Evolutionary conservation across 2,888 invertebrate genomes (phyloP).

Genomic region (Trissoscelio sp.): DNA sequence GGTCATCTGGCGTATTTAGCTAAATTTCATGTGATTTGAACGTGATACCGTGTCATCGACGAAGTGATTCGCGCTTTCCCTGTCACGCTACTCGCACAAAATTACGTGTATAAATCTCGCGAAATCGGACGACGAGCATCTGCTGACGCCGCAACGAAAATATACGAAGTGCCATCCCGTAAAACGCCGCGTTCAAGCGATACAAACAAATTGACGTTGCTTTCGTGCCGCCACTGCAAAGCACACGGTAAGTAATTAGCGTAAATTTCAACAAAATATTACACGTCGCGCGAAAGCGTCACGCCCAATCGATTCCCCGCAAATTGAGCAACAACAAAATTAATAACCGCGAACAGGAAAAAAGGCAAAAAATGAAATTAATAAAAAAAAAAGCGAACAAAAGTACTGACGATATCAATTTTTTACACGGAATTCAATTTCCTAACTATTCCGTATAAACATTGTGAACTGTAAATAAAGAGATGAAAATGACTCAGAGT

Average conservation of each 20-base stretch:
- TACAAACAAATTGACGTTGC: constrained; percentile 56
- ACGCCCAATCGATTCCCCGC: constrained; percentile 15
- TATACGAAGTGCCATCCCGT: constrained; percentile 42
- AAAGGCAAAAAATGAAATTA: neutral
- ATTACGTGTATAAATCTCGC: constrained; percentile 62
- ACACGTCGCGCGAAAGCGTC: constrained; percentile 1
- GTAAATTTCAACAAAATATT: constrained; percentile 43
- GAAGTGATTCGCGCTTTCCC: constrained; percentile 40
- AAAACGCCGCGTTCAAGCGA: constrained; percentile 32
- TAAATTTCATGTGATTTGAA: constrained; percentile 52
- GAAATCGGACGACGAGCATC: constrained; percentile 59
- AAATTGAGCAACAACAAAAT: constrained; percentile 8
- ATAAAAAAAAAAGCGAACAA: neutral
- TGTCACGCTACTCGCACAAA: constrained; percentile 36
- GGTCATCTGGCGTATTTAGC: too few species aligned
- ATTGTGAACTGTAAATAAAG: constrained; percentile 17
- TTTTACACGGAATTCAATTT: too few species aligned
- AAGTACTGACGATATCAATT: too few species aligned
- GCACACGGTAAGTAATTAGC: constrained; percentile 58
- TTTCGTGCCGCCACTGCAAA: constrained; percentile 32
- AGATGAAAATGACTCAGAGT: neutral
- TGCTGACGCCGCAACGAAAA: constrained; percentile 57
- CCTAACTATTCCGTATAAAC: too few species aligned
- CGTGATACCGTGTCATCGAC: constrained; percentile 37
- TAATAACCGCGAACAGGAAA: neutral